phyloP scores from a whole-genome alignment of 2,888 invertebrate genomes.

The Ephialtes manifestator region DNA sequence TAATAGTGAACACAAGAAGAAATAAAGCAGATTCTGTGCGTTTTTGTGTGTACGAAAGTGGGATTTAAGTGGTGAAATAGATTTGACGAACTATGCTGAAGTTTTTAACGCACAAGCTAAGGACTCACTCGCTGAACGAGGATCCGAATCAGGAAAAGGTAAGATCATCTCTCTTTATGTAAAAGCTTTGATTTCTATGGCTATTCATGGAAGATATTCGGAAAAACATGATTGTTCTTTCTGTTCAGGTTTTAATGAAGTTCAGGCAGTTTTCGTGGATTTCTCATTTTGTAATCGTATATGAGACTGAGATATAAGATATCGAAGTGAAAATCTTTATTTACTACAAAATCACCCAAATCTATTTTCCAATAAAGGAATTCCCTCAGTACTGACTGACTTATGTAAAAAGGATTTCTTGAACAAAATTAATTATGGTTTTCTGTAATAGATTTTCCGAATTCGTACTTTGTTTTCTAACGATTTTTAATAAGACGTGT shows the following conservation, averaged over 20 bases:
- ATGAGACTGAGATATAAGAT: too few species aligned
- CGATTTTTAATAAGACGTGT: too few species aligned
- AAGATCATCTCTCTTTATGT: conserved; percentile 80
- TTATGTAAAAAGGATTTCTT: too few species aligned
- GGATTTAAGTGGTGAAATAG: conserved; percentile 67
- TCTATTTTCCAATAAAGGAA: too few species aligned
- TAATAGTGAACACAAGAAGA: neutral
- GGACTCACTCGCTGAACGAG: conserved; percentile 95
- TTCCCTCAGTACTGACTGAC: too few species aligned
- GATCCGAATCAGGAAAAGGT: conserved; percentile 92
- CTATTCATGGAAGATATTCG: conserved; percentile 1
- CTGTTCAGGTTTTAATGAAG: neutral
- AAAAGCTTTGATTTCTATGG: neutral
- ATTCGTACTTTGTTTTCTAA: too few species aligned
- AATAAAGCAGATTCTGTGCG: neutral
- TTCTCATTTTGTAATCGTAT: neutral
- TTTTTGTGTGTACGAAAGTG: conserved; percentile 31
- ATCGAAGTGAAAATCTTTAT: too few species aligned
- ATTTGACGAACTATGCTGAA: conserved; percentile 92
- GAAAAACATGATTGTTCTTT: neutral
- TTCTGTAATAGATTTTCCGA: too few species aligned
- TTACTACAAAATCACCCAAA: too few species aligned
- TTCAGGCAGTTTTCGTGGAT: neutral
- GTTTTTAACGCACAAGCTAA: conserved; percentile 94
- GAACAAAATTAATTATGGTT: too few species aligned